These are phyloP conservation scores for Lycocerus yunnanus DNA, from an alignment of 2,888 invertebrate genomes.

Conservation along the genomic window DNA sequence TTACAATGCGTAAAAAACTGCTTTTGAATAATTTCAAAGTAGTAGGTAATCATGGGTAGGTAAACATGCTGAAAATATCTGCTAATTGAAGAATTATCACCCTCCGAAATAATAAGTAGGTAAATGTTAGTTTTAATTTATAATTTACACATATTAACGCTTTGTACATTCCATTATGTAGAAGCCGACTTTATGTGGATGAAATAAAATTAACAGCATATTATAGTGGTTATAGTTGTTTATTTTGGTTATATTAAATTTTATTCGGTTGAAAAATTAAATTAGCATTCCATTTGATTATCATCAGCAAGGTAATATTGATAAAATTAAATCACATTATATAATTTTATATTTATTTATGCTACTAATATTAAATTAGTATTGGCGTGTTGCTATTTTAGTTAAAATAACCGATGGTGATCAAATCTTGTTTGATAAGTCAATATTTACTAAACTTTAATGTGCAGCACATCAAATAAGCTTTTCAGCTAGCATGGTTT, in stretches of 20 bases:
- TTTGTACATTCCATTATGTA: not conserved
- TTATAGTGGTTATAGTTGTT: not conserved
- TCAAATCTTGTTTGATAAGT: not conserved
- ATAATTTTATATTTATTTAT: not conserved
- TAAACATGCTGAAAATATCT: no score
- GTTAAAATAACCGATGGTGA: not conserved
- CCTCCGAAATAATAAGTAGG: not conserved
- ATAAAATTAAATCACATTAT: not conserved
- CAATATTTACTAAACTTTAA: not conserved
- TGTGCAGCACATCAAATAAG: not conserved
- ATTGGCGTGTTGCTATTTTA: not conserved
- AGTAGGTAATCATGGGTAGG: no score
- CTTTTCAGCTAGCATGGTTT: not conserved
- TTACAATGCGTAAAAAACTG: no score
- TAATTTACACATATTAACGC: not conserved
- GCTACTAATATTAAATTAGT: not conserved
- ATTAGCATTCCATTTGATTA: not conserved
- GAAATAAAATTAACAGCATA: not conserved
- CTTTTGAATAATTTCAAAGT: no score
- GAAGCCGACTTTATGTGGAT: not conserved
- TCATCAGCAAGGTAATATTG: not conserved
- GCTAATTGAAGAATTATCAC: not conserved
- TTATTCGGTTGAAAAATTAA: not conserved
- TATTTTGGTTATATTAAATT: not conserved
- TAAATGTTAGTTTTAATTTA: not conserved